Conservation (phyloP, 2,888 invertebrate genomes). For the Carpatolechia fugitivella region DNA sequence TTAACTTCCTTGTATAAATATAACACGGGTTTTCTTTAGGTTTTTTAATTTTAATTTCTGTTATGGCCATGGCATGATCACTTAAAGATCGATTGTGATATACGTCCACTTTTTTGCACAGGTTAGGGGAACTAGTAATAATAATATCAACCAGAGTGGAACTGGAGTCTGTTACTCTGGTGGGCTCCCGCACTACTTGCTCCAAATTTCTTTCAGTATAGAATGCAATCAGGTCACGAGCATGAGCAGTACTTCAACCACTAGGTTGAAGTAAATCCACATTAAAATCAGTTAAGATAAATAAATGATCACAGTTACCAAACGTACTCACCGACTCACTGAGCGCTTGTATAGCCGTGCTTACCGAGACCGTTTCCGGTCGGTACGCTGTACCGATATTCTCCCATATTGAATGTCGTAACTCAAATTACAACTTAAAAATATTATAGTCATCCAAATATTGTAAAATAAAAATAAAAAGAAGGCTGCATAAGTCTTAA, state of each 20-base stretch:
- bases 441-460: too few species aligned
- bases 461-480: too few species aligned
- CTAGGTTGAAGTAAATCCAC: slow-evolving; percentile 12
- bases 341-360: slow-evolving; percentile 17
- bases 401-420: too few species aligned
- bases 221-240: slow-evolving; percentile 9
- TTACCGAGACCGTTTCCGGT: slow-evolving; percentile 14
- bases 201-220: slow-evolving; percentile 12
- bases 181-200: slow-evolving; percentile 7
- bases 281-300: slow-evolving; percentile 22
- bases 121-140: background rate
- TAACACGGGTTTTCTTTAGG: background rate
- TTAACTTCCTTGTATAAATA: background rate
- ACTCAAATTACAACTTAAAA: too few species aligned
- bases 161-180: slow-evolving; percentile 8
- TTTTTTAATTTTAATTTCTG: slow-evolving; percentile 9
- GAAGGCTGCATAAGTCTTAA: too few species aligned
- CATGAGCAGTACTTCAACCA: background rate
- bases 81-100: slow-evolving; percentile 4
- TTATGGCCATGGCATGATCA: slow-evolving; percentile 15
- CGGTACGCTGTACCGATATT: slow-evolving; percentile 19
- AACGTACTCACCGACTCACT: slow-evolving; percentile 18
- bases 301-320: slow-evolving; percentile 10
- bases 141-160: background rate
- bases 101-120: background rate